These are phyloP conservation scores for Anthoscopus minutus DNA, from an alignment of 2,113 vertebrate species.

Conservation along the genomic window DNA sequence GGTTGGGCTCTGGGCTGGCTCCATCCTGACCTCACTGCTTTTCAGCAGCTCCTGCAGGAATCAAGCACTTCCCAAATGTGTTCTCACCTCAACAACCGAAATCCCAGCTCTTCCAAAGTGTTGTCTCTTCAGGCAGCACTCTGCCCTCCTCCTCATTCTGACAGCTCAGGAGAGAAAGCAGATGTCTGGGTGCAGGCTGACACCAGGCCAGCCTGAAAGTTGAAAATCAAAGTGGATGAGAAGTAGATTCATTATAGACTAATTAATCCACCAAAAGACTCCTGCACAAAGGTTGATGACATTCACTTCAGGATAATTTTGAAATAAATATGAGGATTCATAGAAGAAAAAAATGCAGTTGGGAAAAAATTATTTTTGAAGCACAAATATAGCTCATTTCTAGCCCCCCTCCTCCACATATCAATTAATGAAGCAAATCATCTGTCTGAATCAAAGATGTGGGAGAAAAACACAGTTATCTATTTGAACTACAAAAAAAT, in stretches of 20 bases:
- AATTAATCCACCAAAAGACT: constrained; percentile 36
- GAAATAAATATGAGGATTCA: constrained; percentile 31
- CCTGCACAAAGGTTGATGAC: constrained; percentile 43
- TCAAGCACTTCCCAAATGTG: fast-evolving
- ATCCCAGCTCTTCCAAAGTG: background rate
- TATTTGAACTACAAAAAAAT: constrained; percentile 63
- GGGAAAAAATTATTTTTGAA: constrained; percentile 11
- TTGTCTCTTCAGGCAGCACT: background rate
- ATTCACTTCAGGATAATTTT: constrained; percentile 36
- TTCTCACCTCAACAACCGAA: background rate
- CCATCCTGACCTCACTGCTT: fast-evolving
- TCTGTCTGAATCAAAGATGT: constrained; percentile 62
- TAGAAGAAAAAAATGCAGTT: background rate
- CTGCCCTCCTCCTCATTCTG: background rate
- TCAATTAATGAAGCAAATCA: constrained; percentile 59
- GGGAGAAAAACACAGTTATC: constrained; percentile 58
- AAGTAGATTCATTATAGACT: constrained; percentile 8
- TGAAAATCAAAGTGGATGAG: background rate
- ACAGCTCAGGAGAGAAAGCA: background rate
- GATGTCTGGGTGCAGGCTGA: background rate
- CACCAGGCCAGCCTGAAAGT: background rate
- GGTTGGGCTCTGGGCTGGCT: background rate
- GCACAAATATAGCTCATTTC: constrained; percentile 40
- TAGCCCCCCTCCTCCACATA: constrained; percentile 46
- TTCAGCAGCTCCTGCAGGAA: background rate